phyloP scores from a whole-genome alignment of 1,140 invertebrate species.

The Papilio helenus region DNA sequence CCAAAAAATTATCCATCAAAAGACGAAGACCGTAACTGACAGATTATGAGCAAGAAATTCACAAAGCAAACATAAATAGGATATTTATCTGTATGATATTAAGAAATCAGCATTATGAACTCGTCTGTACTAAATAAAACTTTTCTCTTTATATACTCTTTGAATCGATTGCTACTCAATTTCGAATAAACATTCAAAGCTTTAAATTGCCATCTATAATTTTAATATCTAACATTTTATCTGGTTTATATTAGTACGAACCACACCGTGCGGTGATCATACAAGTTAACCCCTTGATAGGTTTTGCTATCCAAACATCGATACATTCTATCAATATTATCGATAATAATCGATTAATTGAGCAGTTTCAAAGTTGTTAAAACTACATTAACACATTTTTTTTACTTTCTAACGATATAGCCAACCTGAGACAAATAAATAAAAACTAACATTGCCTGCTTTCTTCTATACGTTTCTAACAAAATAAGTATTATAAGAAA shows the following conservation, averaged over 20 bases:
- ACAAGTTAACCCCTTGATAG: neutral
- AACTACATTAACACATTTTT: too few relatives aligned
- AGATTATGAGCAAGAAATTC: conserved; percentile 1
- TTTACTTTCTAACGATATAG: too few relatives aligned
- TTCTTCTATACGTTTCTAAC: neutral
- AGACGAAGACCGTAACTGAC: conserved; percentile 12
- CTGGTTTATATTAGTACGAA: neutral
- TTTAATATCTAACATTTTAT: neutral
- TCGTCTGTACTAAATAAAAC: neutral
- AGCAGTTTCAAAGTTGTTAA: too few relatives aligned
- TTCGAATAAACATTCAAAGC: neutral
- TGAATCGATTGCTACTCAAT: neutral
- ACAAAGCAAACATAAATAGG: neutral
- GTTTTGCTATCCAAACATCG: too few relatives aligned
- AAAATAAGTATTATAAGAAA: neutral
- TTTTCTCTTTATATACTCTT: neutral
- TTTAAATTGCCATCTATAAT: neutral
- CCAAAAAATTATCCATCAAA: conserved; percentile 9
- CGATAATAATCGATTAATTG: too few relatives aligned
- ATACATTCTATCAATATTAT: too few relatives aligned
- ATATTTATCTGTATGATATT: neutral
- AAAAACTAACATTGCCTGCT: neutral
- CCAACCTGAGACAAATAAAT: neutral
- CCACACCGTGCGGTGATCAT: neutral
- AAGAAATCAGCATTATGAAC: neutral